These are phyloP conservation scores for Perdita meconis DNA, from an alignment of 2,888 invertebrate genomes.

Conservation along the genomic window DNA sequence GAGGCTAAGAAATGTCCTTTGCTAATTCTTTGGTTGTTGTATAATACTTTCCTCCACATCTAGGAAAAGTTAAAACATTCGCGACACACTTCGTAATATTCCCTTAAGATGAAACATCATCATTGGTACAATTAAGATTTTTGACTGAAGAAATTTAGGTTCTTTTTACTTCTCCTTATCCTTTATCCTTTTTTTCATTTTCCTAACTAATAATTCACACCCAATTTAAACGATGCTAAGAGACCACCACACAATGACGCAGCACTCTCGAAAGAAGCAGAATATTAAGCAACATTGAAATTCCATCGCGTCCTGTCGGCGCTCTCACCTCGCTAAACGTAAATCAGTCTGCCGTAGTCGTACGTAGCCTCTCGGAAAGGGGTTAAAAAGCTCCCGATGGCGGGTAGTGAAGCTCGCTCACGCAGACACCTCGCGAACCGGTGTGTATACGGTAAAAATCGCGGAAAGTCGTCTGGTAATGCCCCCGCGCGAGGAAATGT, in stretches of 20 bases:
- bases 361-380: constrained; percentile 56
- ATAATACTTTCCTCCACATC: too few relatives aligned
- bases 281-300: constrained; percentile 49
- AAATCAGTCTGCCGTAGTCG: constrained; percentile 66
- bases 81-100: too few relatives aligned
- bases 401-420: constrained; percentile 3
- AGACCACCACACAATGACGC: constrained; percentile 20
- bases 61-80: too few relatives aligned
- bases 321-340: constrained; percentile 49
- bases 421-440: background rate
- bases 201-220: too few relatives aligned
- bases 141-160: too few relatives aligned
- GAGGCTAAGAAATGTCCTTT: too few relatives aligned
- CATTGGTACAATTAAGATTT: too few relatives aligned
- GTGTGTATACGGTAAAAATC: constrained; percentile 39
- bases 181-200: too few relatives aligned
- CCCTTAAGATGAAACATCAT: too few relatives aligned
- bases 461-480: constrained; percentile 62
- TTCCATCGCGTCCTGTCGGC: constrained; percentile 40
- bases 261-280: constrained; percentile 17
- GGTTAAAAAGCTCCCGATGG: constrained; percentile 62
- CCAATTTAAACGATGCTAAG: too few relatives aligned
- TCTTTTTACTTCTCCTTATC: too few relatives aligned
- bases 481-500: constrained; percentile 52
- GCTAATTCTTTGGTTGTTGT: too few relatives aligned